Evolutionary conservation across 2,797 vertebrate genomes (phyloP).

Genomic region (Vespertilio murinus): DNA sequence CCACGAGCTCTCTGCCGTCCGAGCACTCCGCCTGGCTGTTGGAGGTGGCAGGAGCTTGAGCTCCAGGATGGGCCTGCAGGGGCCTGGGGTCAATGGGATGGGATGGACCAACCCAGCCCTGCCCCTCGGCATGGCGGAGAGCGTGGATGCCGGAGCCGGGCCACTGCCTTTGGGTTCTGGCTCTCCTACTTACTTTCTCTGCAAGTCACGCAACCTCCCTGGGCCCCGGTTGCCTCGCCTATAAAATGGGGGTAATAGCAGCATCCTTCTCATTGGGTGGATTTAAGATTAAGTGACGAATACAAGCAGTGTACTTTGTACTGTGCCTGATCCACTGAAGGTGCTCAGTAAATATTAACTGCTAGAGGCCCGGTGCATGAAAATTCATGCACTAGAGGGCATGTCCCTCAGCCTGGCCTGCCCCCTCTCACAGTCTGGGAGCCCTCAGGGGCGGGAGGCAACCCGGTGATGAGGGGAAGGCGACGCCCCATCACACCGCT

Average conservation of each 20-base stretch:
- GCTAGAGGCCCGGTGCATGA: no score
- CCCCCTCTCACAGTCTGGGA: no score
- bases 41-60: neutral
- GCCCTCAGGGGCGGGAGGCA: no score
- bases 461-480: no score
- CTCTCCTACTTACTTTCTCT: neutral
- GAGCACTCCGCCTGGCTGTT: neutral
- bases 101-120: neutral
- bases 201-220: neutral
- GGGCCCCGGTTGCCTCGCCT: neutral
- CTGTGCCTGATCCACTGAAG: neutral
- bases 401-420: no score
- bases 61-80: neutral
- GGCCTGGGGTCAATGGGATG: neutral
- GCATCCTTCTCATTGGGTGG: neutral
- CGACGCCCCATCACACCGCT: no score
- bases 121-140: rapidly evolving
- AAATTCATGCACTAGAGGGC: no score
- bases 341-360: neutral
- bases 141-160: rapidly evolving
- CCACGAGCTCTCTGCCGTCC: neutral
- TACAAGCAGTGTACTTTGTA: neutral
- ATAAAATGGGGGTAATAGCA: neutral
- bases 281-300: neutral
- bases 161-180: neutral